Percentiles rank a stretch among this genome's conserved stretches.
These are phyloP conservation scores for Semicossyphus pulcher DNA, from an alignment of 2,113 vertebrate genomes.

Conservation along the genomic window DNA sequence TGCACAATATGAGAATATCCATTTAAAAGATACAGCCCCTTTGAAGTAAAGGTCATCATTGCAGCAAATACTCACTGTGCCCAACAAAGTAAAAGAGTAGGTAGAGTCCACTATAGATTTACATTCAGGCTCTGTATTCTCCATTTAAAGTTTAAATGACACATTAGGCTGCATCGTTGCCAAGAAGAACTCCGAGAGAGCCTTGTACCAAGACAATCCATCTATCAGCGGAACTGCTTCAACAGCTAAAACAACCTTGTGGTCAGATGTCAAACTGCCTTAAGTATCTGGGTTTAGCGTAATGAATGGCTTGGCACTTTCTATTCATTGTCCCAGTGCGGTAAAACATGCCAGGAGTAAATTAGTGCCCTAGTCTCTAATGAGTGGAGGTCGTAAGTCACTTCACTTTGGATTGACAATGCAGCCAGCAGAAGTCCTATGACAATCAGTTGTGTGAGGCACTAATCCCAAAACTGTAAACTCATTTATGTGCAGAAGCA, in stretches of 20 bases:
- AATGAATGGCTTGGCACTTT: constrained; percentile 35
- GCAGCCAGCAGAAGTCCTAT: constrained; percentile 20
- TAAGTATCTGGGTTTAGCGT: constrained; percentile 5
- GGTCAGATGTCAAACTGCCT: constrained; percentile 25
- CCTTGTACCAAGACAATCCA: constrained; percentile 26
- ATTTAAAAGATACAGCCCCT: too few relatives aligned
- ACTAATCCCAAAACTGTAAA: constrained; percentile 13
- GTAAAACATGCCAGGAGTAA: constrained; percentile 25
- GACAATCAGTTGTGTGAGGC: neutral
- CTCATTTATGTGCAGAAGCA: neutral
- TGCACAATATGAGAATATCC: too few relatives aligned
- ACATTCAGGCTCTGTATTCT: constrained; percentile 1
- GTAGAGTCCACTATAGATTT: neutral
- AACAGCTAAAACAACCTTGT: constrained; percentile 35
- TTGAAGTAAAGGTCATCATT: constrained; percentile 29
- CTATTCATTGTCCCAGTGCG: neutral
- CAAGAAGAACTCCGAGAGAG: constrained; percentile 12
- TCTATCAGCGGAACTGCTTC: constrained; percentile 28
- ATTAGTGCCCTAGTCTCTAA: constrained; percentile 23
- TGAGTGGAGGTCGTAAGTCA: constrained; percentile 9
- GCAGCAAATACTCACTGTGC: neutral
- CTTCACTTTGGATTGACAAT: constrained; percentile 24
- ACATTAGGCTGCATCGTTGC: neutral
- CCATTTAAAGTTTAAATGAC: constrained; percentile 19
- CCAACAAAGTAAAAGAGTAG: neutral